Base-by-base conservation (phyloP, 2,888 invertebrate genomes). In the Hypsopygia costalis region DNA sequence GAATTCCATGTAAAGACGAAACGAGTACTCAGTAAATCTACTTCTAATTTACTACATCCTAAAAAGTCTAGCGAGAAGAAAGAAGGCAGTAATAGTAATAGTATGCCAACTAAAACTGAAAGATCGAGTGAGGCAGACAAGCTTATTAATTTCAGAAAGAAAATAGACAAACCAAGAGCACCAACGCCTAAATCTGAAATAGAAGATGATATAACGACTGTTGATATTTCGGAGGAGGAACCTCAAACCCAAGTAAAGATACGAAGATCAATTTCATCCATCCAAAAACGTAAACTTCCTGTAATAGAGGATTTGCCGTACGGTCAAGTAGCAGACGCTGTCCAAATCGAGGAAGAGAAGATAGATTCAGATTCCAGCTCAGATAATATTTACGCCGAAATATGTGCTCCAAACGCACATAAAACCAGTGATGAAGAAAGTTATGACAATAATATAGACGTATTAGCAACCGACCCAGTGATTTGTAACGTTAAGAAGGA, bases 1-100 rank as follows among this genome's bases (percentile, higher is more conserved):
- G 93, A 93, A 69, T 93, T 93, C 58, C 93, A 93, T 54, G 93
- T 93, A 0, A 93, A 93, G 74, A 93, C 93, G 4, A 92, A 93
- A 58, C 85, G 90, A 51, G 89, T 89, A 31, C 81, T 92, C 2
- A 92, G 92, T 58, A 92, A 92, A 65, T 92, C 92, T 2, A 92
- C 92, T 0, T 91, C 91, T 1, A 92, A 91, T 62, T 72, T 92
- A 33, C 81, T 91, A 44, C 91, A 92, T 53, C 86, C 91, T n/a
- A 90, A 91, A 50, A 91, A 91, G 46, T 52, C 76, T n/a, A 81
- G 73, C 44, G 89, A 89, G 1, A 88, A 88, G 47, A 88, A 87
- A 59, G 89, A 89, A 54, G 78, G 74, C 1, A 83, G 77, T 33
- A 88, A 88, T 42, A 88, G 88, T 40, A 86, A 88, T 54, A 88